Evolutionary conservation across 2,888 invertebrate species (phyloP).

Genomic region (Acleris laterana): DNA sequence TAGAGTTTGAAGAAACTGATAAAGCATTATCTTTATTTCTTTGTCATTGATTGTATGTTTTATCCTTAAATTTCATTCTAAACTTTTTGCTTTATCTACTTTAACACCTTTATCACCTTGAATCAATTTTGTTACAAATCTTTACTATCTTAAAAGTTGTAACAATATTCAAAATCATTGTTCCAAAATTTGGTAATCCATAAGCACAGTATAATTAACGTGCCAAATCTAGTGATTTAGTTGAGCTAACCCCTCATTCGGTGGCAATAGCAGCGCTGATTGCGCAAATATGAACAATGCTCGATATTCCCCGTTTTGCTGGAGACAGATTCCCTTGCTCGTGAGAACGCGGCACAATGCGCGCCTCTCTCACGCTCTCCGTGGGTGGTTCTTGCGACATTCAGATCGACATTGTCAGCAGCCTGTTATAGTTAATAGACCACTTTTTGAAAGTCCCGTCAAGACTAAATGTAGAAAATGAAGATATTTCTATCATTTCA

Average conservation of each 20-base stretch:
- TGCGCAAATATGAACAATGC: slow-evolving; percentile 60
- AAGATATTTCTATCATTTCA: too few relatives aligned
- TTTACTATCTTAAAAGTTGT: not conserved
- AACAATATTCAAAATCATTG: not conserved
- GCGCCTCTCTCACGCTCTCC: slow-evolving; percentile 70
- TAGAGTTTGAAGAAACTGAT: slow-evolving; percentile 22
- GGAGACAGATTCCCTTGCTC: slow-evolving; percentile 59
- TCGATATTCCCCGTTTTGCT: slow-evolving; percentile 65
- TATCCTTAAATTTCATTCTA: slow-evolving; percentile 9
- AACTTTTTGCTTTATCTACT: not conserved
- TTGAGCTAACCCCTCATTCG: slow-evolving; percentile 11
- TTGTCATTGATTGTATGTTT: not conserved
- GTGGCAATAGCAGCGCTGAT: slow-evolving; percentile 44
- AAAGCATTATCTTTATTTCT: slow-evolving; percentile 16
- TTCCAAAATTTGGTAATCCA: slow-evolving; percentile 7
- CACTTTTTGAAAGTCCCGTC: slow-evolving; percentile 9
- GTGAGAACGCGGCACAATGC: slow-evolving; percentile 76
- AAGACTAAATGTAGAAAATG: not conserved
- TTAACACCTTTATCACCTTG: not conserved
- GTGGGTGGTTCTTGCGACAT: slow-evolving; percentile 75
- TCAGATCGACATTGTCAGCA: slow-evolving; percentile 45
- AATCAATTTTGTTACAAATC: not conserved
- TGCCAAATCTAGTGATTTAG: slow-evolving; percentile 26
- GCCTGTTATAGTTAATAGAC: slow-evolving; percentile 32
- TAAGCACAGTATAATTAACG: slow-evolving; percentile 18